phyloP scores from a whole-genome alignment of 1,140 invertebrate genomes.

The Dolichoris vasculosae region DNA sequence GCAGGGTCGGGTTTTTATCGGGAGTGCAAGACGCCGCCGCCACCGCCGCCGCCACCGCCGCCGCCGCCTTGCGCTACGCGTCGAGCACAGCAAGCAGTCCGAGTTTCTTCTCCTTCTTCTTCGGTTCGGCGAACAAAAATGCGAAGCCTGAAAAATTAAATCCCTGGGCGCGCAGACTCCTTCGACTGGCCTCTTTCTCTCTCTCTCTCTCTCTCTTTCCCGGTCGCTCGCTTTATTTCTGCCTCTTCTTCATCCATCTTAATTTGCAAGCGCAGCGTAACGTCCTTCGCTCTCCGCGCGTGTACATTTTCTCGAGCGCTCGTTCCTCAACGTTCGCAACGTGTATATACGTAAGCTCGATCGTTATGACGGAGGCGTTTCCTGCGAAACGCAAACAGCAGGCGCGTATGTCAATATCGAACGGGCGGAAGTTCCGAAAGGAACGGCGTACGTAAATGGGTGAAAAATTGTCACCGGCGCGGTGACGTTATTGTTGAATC shows the following conservation, averaged over 20 bases:
- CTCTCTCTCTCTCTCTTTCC: constrained; percentile 47
- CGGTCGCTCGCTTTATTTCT: not conserved
- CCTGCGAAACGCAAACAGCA: not conserved
- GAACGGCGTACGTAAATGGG: too few species aligned
- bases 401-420: not conserved
- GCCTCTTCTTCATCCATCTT: not conserved
- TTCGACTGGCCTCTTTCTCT: constrained; percentile 7
- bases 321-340: too few species aligned
- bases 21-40: not conserved
- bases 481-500: not conserved
- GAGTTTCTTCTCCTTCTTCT: not conserved
- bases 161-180: not conserved
- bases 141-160: not conserved
- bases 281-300: too few species aligned
- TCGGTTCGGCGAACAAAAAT: not conserved
- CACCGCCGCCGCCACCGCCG: too few species aligned
- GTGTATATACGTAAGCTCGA: too few species aligned
- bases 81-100: not conserved
- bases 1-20: not conserved
- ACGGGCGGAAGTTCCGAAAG: not conserved
- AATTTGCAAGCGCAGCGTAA: not conserved
- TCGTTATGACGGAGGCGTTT: not conserved
- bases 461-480: not conserved
- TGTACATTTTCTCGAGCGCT: too few species aligned
- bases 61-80: too few species aligned